Evolutionary conservation across 30 jellyfish, hydroid and myxozoan genomes (phyloP).

Genomic region (Cassiopea andromeda): DNA sequence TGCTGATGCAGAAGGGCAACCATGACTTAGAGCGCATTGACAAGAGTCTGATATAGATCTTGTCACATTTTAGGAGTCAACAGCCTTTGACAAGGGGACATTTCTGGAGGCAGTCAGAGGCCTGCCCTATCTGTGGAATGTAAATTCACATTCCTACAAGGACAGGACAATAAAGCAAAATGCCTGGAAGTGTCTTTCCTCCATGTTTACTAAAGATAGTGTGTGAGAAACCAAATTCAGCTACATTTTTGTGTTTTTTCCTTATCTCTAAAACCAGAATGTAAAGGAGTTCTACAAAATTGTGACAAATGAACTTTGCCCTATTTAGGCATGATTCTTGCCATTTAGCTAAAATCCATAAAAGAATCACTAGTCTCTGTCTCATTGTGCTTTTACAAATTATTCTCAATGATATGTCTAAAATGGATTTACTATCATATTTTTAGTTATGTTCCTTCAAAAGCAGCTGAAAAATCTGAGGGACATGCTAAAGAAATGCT

Average conservation of each 20-base stretch:
- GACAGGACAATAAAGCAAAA: slow-evolving; percentile 46
- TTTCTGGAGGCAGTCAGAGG: too few relatives aligned
- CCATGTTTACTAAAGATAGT: slow-evolving; percentile 38
- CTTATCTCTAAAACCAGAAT: not conserved
- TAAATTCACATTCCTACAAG: slow-evolving; percentile 18
- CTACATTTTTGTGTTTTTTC: not conserved
- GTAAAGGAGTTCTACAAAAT: not conserved
- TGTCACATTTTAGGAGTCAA: slow-evolving; percentile 21
- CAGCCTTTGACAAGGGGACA: slow-evolving; percentile 33
- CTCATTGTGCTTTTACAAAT: slow-evolving; percentile 2
- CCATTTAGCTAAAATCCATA: not conserved
- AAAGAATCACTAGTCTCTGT: not conserved
- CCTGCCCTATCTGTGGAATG: slow-evolving; percentile 46
- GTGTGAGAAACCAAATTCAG: slow-evolving; percentile 28
- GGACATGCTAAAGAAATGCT: not conserved
- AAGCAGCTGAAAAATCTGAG: not conserved
- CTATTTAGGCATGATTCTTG: not conserved
- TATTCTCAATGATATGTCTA: not conserved
- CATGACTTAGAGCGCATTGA: not conserved
- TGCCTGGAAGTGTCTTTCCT: slow-evolving; percentile 33
- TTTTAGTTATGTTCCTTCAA: not conserved
- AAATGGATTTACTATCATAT: not conserved
- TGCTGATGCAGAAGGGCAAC: not conserved
- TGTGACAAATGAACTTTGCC: slow-evolving; percentile 1
- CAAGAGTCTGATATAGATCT: not conserved